phyloP scores from a whole-genome alignment of 2,888 invertebrate species.

The Leptinotarsa tumamoca region DNA sequence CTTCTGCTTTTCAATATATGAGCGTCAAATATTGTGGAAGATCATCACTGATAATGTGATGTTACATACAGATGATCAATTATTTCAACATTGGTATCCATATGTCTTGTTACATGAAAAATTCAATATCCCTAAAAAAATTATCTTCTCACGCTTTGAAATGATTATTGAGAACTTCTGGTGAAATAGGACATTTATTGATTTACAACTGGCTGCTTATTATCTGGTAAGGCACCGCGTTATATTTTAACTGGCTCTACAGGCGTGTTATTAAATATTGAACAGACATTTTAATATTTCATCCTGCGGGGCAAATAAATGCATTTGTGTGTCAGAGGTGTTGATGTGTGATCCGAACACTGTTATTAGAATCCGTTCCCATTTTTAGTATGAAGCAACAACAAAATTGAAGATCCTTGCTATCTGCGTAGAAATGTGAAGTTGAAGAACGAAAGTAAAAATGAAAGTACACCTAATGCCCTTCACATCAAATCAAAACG shows the following conservation, averaged over 20 bases:
- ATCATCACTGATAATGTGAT: too few relatives aligned
- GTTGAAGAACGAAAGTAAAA: background rate
- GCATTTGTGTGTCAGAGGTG: constrained; percentile 60
- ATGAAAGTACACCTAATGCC: background rate
- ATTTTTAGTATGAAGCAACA: constrained; percentile 29
- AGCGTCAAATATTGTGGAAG: too few relatives aligned
- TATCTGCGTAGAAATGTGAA: background rate
- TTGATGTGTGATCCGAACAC: constrained; percentile 56
- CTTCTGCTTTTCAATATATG: too few relatives aligned
- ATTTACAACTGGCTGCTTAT: constrained; percentile 63
- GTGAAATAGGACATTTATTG: constrained; percentile 56
- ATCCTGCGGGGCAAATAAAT: constrained; percentile 58
- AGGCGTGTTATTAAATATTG: constrained; percentile 62
- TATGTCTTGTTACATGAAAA: constrained; percentile 35
- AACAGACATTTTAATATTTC: constrained; percentile 65
- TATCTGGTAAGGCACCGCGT: constrained; percentile 63
- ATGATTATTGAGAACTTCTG: constrained; percentile 53
- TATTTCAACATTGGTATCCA: constrained; percentile 23
- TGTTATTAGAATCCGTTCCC: constrained; percentile 51
- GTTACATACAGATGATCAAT: constrained; percentile 6
- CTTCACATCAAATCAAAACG: too few relatives aligned
- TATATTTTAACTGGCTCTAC: constrained; percentile 55
- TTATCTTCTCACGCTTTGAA: constrained; percentile 39
- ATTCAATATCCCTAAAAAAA: constrained; percentile 36
- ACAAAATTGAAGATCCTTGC: constrained; percentile 2